Base-by-base conservation (phyloP, 2,113 vertebrate genomes). In the Porphyrio hochstetteri region DNA sequence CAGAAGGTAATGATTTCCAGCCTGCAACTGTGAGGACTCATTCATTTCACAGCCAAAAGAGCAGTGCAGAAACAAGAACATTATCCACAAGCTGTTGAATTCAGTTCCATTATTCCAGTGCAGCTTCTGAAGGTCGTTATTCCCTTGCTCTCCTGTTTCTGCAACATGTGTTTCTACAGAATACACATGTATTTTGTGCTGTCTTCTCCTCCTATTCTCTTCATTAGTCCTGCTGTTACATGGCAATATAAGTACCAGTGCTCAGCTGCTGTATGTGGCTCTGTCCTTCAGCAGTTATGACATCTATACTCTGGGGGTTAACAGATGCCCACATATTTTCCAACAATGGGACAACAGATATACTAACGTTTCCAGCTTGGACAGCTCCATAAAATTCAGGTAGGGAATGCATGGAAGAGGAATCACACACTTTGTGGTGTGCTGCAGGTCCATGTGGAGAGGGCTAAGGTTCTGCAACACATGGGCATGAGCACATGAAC, bases 401-500 rank as follows among this genome's bases (percentile, higher is more conserved):
- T 53, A 67, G 9, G 8, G 28, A 63, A 80, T 8, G 10, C n/a
- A 31, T 11, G 15, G 46, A 79, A 57, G 6, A 86, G n/a, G 55
- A 68, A 82, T 44, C 28, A 55, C 7, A 2, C 28, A 29, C 17
- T 59, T 86, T 24, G 33, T 69, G 11, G 59, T 42, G 42, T 57
- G 75, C 60, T 57, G 40, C 35, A 84, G 53, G 78, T 56, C 25
- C 10, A 10, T 6, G 16, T 28, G 12, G 31, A 83, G 5, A 6
- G 5, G 8, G 4, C 13, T 35, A 65, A 56, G 29, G 28, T 70
- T 85, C 55, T 72, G 56, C 21, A 86, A 11, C 10, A 42, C 11
- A 57, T 0, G 2, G 18, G 2, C 55, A 11, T 38, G 36, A 31
- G 25, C 33, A 74, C 0, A 1, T 10, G 7, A 68, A 72, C 13